Conservation (phyloP, 2,797 vertebrate genomes). For the Poeciliopsis turneri region DNA sequence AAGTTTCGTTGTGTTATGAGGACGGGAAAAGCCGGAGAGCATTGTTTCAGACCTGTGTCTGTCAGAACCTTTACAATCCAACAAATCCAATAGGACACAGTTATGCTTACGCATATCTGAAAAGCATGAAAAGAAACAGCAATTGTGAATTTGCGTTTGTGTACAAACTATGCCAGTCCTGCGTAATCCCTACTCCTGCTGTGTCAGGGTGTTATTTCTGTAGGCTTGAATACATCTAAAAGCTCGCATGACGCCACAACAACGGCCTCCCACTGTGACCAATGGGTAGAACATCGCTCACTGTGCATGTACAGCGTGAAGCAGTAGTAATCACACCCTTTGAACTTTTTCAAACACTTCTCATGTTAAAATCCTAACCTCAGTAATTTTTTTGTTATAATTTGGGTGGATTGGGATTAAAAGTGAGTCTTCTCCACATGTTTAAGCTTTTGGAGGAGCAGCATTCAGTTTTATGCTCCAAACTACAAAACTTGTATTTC, state of each 20-base stretch:
- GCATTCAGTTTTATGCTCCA: too few relatives aligned
- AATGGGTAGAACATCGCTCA: neutral
- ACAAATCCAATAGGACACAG: neutral
- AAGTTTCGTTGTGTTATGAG: neutral
- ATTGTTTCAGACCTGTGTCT: neutral
- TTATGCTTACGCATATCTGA: neutral
- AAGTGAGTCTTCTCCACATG: neutral
- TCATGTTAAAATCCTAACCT: neutral
- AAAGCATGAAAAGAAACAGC: neutral
- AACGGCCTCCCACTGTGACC: neutral
- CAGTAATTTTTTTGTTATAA: neutral
- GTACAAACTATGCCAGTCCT: neutral
- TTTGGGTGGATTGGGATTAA: neutral
- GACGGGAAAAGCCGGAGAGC: neutral
- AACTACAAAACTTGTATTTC: too few relatives aligned
- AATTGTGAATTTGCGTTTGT: neutral
- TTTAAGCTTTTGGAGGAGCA: neutral
- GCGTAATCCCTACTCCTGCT: neutral
- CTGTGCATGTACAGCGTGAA: neutral
- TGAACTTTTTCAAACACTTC: neutral
- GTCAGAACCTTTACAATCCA: neutral
- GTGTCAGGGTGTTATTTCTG: neutral
- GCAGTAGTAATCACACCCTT: neutral
- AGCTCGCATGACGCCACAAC: neutral
- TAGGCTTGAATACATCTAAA: neutral